These are phyloP conservation scores for Melitaea athalia DNA, from an alignment of 2,888 invertebrate genomes.

Conservation along the genomic window DNA sequence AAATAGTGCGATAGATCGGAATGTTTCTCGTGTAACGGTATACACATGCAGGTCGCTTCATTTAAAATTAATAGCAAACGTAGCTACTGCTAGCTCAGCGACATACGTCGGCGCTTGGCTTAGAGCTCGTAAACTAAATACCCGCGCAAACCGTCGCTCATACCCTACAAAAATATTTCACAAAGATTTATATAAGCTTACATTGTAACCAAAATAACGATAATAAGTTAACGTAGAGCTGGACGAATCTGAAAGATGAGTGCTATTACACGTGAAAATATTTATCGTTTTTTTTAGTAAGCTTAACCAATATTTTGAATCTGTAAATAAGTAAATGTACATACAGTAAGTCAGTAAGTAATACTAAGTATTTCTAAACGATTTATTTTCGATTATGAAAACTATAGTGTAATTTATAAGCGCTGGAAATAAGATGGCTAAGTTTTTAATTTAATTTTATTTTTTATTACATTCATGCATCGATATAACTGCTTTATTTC, in stretches of 20 bases:
- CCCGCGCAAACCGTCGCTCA: neutral
- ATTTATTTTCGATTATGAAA: too few species aligned
- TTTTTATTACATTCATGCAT: too few species aligned
- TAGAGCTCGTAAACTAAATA: slow-evolving; percentile 37
- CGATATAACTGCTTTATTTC: too few species aligned
- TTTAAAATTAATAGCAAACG: slow-evolving; percentile 62
- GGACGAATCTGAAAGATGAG: neutral
- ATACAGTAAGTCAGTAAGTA: too few species aligned
- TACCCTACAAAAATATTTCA: slow-evolving; percentile 14
- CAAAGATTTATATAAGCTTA: slow-evolving; percentile 26
- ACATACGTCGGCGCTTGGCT: slow-evolving; percentile 43
- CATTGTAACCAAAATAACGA: slow-evolving; percentile 8
- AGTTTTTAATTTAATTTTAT: too few species aligned
- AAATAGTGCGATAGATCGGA: slow-evolving; percentile 23
- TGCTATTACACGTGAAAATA: neutral
- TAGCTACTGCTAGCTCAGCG: slow-evolving; percentile 36
- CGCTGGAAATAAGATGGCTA: too few species aligned
- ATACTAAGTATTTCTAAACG: too few species aligned
- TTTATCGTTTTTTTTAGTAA: too few species aligned
- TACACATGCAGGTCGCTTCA: slow-evolving; percentile 46
- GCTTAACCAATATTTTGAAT: too few species aligned
- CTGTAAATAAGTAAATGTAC: too few species aligned
- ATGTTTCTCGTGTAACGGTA: slow-evolving; percentile 23
- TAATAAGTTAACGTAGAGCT: neutral
- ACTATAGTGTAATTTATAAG: too few species aligned